These are phyloP conservation scores for Morelia viridis DNA, from an alignment of 2,797 vertebrate genomes.

Conservation along the genomic window DNA sequence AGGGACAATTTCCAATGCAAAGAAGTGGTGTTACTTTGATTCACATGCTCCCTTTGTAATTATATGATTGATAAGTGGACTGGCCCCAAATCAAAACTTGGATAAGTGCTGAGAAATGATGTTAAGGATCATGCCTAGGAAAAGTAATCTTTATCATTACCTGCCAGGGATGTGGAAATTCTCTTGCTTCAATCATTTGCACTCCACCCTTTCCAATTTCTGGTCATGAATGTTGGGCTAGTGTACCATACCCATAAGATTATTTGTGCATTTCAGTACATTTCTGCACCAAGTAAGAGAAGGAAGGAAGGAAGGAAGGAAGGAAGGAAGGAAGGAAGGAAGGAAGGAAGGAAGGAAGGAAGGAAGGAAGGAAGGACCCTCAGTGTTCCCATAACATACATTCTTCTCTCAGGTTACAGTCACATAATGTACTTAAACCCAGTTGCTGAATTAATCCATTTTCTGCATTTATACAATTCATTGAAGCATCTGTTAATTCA, in stretches of 20 bases:
- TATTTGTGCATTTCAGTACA: not conserved
- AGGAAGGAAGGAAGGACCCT: no score
- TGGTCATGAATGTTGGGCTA: not conserved
- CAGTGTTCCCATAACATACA: no score
- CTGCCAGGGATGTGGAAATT: not conserved
- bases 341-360: no score
- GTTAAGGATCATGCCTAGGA: not conserved
- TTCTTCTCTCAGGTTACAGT: no score
- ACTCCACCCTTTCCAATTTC: not conserved
- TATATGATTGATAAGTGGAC: not conserved
- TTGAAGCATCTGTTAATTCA: no score
- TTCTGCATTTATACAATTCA: no score
- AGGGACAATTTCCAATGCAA: not conserved
- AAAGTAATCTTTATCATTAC: not conserved
- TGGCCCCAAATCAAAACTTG: not conserved
- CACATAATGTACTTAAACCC: no score
- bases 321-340: not conserved
- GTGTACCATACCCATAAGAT: not conserved
- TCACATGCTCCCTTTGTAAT: not conserved
- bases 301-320: not conserved
- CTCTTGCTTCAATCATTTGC: not conserved
- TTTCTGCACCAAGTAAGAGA: not conserved
- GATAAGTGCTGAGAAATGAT: not conserved
- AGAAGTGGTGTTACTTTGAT: fast-evolving
- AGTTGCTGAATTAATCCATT: no score